Conservation (phyloP, 2,113 vertebrate genomes). For the Astur gentilis region DNA sequence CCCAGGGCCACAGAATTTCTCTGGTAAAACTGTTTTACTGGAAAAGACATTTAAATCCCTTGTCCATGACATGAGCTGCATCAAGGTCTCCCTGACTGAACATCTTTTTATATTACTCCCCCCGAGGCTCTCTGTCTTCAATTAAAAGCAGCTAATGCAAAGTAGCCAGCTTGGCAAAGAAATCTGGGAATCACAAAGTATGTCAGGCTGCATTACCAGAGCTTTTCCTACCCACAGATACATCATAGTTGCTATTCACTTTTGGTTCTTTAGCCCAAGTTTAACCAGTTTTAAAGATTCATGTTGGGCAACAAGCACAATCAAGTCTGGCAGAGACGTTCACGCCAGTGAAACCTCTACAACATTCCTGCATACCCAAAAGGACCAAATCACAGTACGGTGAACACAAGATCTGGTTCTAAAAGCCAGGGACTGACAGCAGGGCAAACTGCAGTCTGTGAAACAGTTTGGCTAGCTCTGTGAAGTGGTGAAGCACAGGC, state of each 20-base stretch:
- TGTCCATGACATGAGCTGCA: background rate
- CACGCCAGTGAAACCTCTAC: background rate
- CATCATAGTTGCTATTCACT: background rate
- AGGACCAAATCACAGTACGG: background rate
- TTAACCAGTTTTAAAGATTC: background rate
- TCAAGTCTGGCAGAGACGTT: background rate
- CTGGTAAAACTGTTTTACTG: background rate
- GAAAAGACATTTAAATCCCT: slow-evolving; percentile 7
- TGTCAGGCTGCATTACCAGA: background rate
- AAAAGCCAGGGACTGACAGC: background rate
- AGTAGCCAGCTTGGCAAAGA: background rate
- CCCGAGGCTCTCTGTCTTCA: background rate
- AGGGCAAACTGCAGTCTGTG: background rate
- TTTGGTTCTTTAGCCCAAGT: background rate
- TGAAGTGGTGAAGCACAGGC: background rate
- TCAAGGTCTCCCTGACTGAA: background rate
- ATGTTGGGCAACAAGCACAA: background rate
- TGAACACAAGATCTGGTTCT: background rate
- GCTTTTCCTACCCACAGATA: background rate
- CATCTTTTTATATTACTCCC: background rate
- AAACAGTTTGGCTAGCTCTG: background rate
- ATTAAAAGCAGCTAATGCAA: slow-evolving; percentile 14
- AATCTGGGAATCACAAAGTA: background rate
- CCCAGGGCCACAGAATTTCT: background rate
- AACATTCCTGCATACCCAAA: background rate